phyloP scores from a whole-genome alignment of 2,888 invertebrate species.

The Hartigia nigra region DNA sequence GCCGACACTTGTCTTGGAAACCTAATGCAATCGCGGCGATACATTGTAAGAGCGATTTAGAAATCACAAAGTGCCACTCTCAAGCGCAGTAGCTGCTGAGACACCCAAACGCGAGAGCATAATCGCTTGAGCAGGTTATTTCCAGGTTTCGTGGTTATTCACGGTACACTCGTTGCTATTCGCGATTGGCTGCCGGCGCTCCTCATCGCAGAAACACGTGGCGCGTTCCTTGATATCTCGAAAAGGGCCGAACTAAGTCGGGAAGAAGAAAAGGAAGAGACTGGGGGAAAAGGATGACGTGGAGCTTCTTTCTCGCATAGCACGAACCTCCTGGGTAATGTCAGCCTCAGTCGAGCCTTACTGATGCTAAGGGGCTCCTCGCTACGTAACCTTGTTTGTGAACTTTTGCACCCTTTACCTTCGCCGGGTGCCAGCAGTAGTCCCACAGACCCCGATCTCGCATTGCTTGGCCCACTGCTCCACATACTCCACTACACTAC shows the following conservation, averaged over 20 bases:
- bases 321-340: not conserved
- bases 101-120: not conserved
- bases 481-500: slow-evolving; percentile 6
- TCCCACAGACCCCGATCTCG: slow-evolving; percentile 6
- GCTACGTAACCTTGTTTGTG: slow-evolving; percentile 2
- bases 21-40: not conserved
- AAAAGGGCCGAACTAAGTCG: not conserved
- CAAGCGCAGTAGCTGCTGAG: not conserved
- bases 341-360: not conserved
- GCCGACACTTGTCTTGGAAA: not conserved
- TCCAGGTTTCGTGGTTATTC: not conserved
- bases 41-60: not conserved
- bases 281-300: slow-evolving; percentile 8
- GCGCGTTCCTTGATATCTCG: not conserved
- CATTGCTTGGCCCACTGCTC: slow-evolving; percentile 9
- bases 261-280: slow-evolving; percentile 1
- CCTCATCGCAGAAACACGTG: no score
- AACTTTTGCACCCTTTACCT: not conserved
- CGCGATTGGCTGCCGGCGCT: not conserved
- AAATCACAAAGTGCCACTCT: not conserved
- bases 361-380: not conserved
- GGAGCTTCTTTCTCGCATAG: no score
- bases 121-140: not conserved
- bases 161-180: not conserved
- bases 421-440: slow-evolving; percentile 1